phyloP scores from a whole-genome alignment of 2,797 vertebrate species.

The Myotis pilosus region DNA sequence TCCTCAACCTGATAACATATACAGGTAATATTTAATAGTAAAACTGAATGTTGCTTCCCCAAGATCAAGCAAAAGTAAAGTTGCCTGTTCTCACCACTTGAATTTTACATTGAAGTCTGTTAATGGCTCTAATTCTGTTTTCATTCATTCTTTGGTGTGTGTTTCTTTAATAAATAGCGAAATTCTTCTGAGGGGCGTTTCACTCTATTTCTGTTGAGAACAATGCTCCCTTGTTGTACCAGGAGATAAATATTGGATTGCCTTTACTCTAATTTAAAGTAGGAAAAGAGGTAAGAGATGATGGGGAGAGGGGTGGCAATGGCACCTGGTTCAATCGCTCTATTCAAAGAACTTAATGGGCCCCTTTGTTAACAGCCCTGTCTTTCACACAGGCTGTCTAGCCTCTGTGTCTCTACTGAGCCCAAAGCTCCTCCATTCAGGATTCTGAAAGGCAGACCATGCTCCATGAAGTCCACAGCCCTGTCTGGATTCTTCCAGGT shows the following conservation, averaged over 20 bases:
- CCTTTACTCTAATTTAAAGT: neutral
- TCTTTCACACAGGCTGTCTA: neutral
- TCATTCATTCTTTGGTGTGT: neutral
- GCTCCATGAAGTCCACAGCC: neutral
- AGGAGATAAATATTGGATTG: neutral
- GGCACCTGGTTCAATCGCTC: neutral
- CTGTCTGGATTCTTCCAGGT: neutral
- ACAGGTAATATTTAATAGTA: neutral
- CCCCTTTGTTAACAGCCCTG: neutral
- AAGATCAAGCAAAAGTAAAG: neutral
- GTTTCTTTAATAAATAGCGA: neutral
- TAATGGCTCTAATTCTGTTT: slow-evolving; percentile 28
- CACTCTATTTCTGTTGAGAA: neutral
- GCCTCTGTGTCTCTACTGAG: neutral
- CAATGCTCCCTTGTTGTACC: neutral
- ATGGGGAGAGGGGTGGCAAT: neutral
- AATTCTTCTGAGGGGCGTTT: neutral
- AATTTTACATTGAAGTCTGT: neutral
- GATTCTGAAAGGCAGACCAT: neutral
- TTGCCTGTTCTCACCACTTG: neutral
- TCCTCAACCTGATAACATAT: neutral
- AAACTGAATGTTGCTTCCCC: neutral
- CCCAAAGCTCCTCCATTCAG: neutral
- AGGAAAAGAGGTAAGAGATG: neutral
- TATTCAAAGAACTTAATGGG: neutral